These are phyloP conservation scores for Caloenas nicobarica DNA, from an alignment of 2,113 vertebrate genomes.

Conservation along the genomic window DNA sequence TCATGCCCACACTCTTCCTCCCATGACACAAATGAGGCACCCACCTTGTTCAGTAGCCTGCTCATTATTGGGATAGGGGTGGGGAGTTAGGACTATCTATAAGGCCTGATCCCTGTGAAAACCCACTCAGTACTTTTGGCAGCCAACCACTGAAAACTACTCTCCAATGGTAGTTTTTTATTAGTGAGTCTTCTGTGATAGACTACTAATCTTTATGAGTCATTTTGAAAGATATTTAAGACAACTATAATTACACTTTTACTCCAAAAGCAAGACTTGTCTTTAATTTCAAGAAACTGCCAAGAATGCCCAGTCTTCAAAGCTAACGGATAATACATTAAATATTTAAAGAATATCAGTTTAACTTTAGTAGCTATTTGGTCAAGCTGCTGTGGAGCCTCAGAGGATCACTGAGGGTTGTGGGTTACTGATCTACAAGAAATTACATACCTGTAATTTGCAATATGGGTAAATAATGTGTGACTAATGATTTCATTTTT, in stretches of 20 bases:
- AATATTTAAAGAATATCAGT: neutral
- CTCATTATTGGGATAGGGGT: fast-evolving
- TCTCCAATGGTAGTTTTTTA: neutral
- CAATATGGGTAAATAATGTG: neutral
- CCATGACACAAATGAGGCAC: neutral
- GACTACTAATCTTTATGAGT: neutral
- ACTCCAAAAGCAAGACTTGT: neutral
- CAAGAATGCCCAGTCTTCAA: neutral
- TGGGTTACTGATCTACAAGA: neutral
- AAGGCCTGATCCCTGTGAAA: neutral
- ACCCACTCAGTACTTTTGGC: neutral
- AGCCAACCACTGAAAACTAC: neutral
- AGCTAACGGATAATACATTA: neutral
- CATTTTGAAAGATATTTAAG: neutral
- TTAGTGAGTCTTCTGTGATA: neutral
- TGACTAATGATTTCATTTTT: neutral
- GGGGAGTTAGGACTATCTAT: neutral
- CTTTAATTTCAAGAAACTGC: neutral
- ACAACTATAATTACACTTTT: neutral
- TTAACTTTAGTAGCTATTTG: neutral
- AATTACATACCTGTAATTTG: neutral
- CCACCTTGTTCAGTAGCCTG: neutral
- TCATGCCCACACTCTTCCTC: neutral
- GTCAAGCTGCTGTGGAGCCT: neutral
- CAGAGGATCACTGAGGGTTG: neutral